phyloP scores from a whole-genome alignment of 2,797 vertebrate genomes.

The Pangasius macronema region DNA sequence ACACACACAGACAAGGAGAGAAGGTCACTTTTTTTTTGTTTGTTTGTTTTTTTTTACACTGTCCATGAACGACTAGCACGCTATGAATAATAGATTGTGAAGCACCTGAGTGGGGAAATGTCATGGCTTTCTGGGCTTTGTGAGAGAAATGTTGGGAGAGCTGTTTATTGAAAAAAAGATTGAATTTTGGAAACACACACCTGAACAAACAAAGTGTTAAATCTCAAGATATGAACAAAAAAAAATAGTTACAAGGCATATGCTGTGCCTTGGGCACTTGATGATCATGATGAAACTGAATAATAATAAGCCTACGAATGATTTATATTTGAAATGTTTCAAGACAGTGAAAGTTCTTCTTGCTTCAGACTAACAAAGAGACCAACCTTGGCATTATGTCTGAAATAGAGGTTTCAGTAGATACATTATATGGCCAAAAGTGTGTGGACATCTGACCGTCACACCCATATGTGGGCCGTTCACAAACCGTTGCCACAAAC shows the following conservation, averaged over 20 bases:
- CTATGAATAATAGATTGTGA: conserved; percentile 73
- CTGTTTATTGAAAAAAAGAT: not conserved
- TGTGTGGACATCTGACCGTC: not conserved
- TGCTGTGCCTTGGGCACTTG: not conserved
- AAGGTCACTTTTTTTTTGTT: conserved; percentile 54
- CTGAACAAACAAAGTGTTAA: not conserved
- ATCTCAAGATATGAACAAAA: not conserved
- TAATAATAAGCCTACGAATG: not conserved
- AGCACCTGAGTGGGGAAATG: conserved; percentile 69
- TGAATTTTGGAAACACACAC: not conserved
- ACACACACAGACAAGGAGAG: conserved; percentile 44
- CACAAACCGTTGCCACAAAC: not conserved
- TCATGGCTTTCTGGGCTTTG: conserved; percentile 70
- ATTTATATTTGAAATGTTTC: not conserved
- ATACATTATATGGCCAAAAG: not conserved
- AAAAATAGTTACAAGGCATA: not conserved
- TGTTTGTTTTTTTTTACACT: conserved; percentile 42
- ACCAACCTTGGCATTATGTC: not conserved
- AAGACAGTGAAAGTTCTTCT: not conserved
- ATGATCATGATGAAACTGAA: not conserved
- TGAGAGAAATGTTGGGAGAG: conserved; percentile 5
- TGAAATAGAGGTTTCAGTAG: not conserved
- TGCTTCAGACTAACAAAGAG: not conserved
- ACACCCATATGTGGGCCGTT: not conserved
- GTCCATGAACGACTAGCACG: conserved; percentile 46